Base-by-base conservation (phyloP, 2,888 invertebrate genomes). In the Allygus modestus region DNA sequence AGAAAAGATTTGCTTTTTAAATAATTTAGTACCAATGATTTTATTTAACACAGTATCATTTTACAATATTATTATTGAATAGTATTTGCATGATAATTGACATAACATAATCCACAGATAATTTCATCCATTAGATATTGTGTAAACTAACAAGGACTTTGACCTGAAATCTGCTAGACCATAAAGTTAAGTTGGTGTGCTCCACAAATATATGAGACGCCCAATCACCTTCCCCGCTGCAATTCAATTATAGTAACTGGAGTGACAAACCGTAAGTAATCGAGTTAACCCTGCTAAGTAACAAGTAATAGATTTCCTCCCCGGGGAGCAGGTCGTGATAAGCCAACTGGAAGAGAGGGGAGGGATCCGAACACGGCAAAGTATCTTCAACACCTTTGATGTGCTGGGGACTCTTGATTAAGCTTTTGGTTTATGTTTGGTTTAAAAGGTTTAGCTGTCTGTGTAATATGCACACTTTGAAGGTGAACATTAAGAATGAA, bases 231-330 rank as follows among this genome's bases (percentile, higher is more conserved):
- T 58, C 58, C 58, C 23, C 26, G 4, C 26, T 58, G 58, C 5
- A 20, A 58, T 58, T 58, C 58, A 58, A 58, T 58, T 58, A 58
- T 12, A 58, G 58, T 26, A 58, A 58, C 58, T 58, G 58, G 58
- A 23, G 58, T 58, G 58, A 58, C 58, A 58, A 58, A 58, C 58
- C 58, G 58, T 58, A 58, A 58, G 58, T 58, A 58, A 58, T 58
- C 58, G 23, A 58, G 58, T 58, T 20, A 58, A 58, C 58, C 58
- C 58, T 7, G 46, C 46, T 46, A 58, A 58, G 58, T 58, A 58
- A 58, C 58, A 58, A 58, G 58, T 58, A 58, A 58, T 58, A 58
- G 58, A 58, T 58, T 58, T 58, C 58, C 58, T 58, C 23, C 58
- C 58, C 58, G 12, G 58, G 23, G 58, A 12, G 65, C 31, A 1